These are phyloP conservation scores for Leptinotarsa peninsularis DNA, from an alignment of 2,888 invertebrate species.

Conservation along the genomic window DNA sequence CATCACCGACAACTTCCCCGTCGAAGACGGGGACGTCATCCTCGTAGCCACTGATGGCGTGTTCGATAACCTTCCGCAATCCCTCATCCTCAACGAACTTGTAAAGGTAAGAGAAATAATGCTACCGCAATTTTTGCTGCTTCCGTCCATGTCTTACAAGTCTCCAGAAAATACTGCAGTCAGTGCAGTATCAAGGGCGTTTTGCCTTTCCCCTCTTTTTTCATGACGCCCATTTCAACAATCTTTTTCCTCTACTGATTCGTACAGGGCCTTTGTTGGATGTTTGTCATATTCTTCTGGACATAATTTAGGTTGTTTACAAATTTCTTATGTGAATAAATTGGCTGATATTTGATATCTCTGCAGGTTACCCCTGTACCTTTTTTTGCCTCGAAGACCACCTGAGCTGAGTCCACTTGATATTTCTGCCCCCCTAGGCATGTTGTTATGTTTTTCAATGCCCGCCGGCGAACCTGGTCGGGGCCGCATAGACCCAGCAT, in stretches of 20 bases:
- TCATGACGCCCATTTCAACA: too few relatives aligned
- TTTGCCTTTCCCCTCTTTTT: background rate
- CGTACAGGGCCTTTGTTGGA: background rate
- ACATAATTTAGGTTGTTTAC: too few relatives aligned
- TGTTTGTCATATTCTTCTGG: too few relatives aligned
- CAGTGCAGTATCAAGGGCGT: background rate
- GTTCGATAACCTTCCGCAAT: slow-evolving; percentile 97
- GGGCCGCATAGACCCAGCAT: too few relatives aligned
- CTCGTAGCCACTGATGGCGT: slow-evolving; percentile 97
- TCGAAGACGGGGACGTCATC: slow-evolving; percentile 93
- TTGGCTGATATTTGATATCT: too few relatives aligned
- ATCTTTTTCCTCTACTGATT: background rate
- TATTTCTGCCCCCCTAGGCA: too few relatives aligned
- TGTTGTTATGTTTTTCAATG: too few relatives aligned
- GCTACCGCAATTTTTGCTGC: background rate
- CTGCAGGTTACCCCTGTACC: too few relatives aligned
- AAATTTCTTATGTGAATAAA: too few relatives aligned
- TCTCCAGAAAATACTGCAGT: background rate
- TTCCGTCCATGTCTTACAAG: background rate
- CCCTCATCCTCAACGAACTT: slow-evolving; percentile 88
- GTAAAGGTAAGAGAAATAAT: slow-evolving; percentile 69
- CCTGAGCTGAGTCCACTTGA: too few relatives aligned
- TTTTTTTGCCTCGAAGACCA: too few relatives aligned
- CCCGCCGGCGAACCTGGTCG: too few relatives aligned
- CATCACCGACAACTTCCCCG: slow-evolving; percentile 87